Conservation (phyloP, 2,113 vertebrate genomes). For the Chamaea fasciata region DNA sequence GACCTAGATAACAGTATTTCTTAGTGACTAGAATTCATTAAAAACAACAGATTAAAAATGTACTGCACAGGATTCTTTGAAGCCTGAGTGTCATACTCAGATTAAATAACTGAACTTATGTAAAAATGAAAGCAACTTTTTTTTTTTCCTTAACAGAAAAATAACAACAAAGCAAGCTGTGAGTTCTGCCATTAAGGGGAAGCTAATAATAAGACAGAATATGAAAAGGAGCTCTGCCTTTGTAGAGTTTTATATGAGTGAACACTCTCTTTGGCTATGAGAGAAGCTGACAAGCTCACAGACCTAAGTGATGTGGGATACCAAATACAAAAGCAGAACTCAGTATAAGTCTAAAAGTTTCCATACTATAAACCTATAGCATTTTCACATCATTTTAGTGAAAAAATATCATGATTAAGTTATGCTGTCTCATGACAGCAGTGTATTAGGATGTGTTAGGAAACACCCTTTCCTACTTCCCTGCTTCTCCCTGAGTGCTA, state of each 20-base stretch:
- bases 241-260: not conserved
- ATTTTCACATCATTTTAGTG: not conserved
- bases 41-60: slow-evolving; percentile 28
- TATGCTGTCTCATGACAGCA: not conserved
- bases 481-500: not conserved
- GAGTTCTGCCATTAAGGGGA: not conserved
- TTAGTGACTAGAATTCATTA: slow-evolving; percentile 37
- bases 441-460: not conserved
- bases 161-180: not conserved
- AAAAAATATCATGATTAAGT: not conserved
- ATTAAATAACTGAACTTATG: not conserved
- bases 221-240: not conserved
- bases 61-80: slow-evolving; percentile 24
- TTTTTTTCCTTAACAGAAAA: not conserved
- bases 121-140: slow-evolving; percentile 3
- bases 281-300: not conserved
- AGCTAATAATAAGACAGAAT: not conserved
- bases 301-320: not conserved
- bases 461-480: not conserved
- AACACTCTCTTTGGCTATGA: not conserved
- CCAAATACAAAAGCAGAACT: not conserved
- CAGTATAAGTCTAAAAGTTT: not conserved
- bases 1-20: slow-evolving; percentile 54
- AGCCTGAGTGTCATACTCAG: slow-evolving; percentile 1
- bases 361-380: not conserved